Evolutionary conservation across 2,888 invertebrate genomes (phyloP), one percentile per base, ranked within the genome.

Genomic region (Cabera pusaria): DNA sequence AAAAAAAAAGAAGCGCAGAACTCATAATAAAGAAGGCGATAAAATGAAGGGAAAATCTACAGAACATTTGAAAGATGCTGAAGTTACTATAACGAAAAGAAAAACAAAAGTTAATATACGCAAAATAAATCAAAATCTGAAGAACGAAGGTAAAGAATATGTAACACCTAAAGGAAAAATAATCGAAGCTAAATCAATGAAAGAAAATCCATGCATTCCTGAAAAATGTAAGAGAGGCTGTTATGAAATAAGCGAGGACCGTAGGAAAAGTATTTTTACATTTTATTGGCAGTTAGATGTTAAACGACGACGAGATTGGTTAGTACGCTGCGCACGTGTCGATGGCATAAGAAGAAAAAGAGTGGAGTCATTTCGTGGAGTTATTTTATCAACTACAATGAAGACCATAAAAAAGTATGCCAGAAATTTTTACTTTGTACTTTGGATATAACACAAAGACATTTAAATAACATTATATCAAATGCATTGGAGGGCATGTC

Each of bases 381-480:
- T 20, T 51, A 52, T 26, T 48, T 39, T 42, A 48, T 48, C 3
- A 52, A 48, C 23, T 29, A 52, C 12, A 43, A 32, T 4, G 48
- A 52, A 29, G 51, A 24, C 5, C 40, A 25, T n/a, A 22, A 25
- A 24, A 25, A 49, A 21, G 52, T 52, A 2, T 48, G 51, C 19
- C 48, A 51, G 29, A 18, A 51, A 14, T 48, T 51, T 38, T 18
- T 45, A 35, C 17, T 49, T 6, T 29, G 37, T n/a, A 52, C 49
- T 8, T 24, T 49, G 5, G 38, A 49, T 39, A 19, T 49, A 31
- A 43, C 23, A 9, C 47, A 52, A 35, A 49, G 19, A 24, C 46
- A 18, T 22, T n/a, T 52, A 9, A 8, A 44, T 19, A 49, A 49
- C 19, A 49, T 41, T 4, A 4, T 41, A 18, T 19, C 29, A 3